phyloP scores from a whole-genome alignment of 2,797 vertebrate genomes.

The Xenopus petersii region DNA sequence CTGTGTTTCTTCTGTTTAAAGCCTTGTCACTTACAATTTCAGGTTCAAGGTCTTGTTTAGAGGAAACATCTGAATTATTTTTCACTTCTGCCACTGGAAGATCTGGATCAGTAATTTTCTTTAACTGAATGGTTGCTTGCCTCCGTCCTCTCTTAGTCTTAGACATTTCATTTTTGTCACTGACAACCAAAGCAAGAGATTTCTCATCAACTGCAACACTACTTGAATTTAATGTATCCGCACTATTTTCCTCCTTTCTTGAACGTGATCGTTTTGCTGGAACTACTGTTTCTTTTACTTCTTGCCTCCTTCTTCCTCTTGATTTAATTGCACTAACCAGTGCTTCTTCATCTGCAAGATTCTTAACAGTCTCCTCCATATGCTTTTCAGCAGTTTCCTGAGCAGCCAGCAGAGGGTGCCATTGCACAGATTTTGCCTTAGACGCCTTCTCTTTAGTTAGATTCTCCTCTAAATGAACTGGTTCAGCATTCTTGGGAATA shows the following conservation, averaged over 20 bases:
- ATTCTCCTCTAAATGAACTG: neutral
- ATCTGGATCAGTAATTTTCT: slow-evolving; percentile 1
- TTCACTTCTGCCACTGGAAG: slow-evolving; percentile 11
- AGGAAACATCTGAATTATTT: neutral
- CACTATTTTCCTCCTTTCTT: slow-evolving; percentile 20
- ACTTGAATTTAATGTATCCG: neutral
- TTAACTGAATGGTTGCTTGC: neutral
- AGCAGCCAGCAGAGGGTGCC: slow-evolving; percentile 30
- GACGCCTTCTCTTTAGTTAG: neutral
- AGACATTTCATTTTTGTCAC: neutral
- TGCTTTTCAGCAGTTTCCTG: neutral
- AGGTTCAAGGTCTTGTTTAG: slow-evolving; percentile 2
- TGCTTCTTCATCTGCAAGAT: slow-evolving; percentile 1
- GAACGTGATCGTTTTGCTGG: slow-evolving; percentile 46
- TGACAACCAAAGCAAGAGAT: neutral
- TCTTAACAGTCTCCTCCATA: neutral
- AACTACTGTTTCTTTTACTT: slow-evolving; percentile 16
- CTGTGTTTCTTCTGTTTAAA: neutral
- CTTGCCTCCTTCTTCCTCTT: neutral
- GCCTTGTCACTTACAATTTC: neutral
- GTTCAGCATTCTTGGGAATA: neutral
- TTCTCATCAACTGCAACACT: neutral
- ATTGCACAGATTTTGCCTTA: neutral
- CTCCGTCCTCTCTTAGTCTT: neutral
- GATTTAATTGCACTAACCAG: neutral